Evolutionary conservation across 2,888 invertebrate genomes (phyloP).

Genomic region (Apotomis turbidana): DNA sequence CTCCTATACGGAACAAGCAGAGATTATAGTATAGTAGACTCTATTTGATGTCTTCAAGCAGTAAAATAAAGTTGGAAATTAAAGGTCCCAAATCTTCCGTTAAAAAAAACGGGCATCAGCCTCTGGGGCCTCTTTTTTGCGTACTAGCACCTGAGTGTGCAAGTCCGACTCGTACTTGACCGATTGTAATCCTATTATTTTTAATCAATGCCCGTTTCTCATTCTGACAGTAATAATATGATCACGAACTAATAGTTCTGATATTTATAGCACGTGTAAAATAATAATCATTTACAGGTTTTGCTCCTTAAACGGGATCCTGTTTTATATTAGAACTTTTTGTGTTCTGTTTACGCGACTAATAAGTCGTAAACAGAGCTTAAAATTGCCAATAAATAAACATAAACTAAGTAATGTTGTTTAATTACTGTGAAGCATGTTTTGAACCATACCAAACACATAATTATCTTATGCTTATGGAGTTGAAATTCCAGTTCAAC

Average conservation of each 20-base stretch:
- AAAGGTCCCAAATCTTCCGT: background rate
- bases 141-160: too few relatives aligned
- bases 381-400: background rate
- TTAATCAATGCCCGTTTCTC: slow-evolving; percentile 33
- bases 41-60: too few relatives aligned
- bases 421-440: background rate
- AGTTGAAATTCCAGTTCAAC: too few relatives aligned
- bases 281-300: slow-evolving; percentile 4
- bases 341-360: slow-evolving; percentile 1
- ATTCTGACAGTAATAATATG: slow-evolving; percentile 37
- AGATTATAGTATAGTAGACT: too few relatives aligned
- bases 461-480: too few relatives aligned
- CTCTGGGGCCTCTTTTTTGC: too few relatives aligned
- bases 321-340: slow-evolving; percentile 13
- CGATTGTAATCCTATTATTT: background rate
- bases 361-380: background rate
- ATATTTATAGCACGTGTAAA: slow-evolving; percentile 15
- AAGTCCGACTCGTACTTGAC: background rate
- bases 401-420: background rate
- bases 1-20: too few relatives aligned
- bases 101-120: too few relatives aligned
- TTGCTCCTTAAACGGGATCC: slow-evolving; percentile 8
- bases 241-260: slow-evolving; percentile 29
- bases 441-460: background rate
- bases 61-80: too few relatives aligned